Percentiles rank a stretch among this genome's conserved stretches.
Conservation (phyloP, 2,113 vertebrate genomes). For the Onychostruthus taczanowskii region DNA sequence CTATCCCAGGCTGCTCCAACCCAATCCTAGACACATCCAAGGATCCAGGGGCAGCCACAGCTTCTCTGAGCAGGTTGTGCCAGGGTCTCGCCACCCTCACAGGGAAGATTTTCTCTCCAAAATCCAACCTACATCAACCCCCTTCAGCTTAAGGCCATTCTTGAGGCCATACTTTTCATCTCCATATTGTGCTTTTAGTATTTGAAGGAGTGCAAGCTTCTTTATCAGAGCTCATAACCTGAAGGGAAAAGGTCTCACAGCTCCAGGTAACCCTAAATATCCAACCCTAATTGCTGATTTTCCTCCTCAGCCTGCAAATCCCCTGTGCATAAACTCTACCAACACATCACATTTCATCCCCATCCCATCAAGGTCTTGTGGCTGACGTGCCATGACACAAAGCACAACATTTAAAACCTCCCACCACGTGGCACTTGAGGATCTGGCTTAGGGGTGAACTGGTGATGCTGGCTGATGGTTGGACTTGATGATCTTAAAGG, state of each 20-base stretch:
- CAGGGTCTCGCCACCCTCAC: not conserved
- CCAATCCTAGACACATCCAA: not conserved
- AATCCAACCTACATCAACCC: not conserved
- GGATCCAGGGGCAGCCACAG: not conserved
- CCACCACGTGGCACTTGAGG: not conserved
- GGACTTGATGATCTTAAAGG: not conserved
- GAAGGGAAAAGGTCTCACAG: not conserved
- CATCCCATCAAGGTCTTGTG: not conserved
- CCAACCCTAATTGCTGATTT: not conserved
- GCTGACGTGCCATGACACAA: not conserved
- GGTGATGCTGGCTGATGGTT: fast-evolving
- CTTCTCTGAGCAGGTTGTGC: not conserved
- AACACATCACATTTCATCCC: not conserved
- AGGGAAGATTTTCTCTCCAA: not conserved
- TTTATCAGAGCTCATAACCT: not conserved
- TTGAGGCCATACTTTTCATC: not conserved
- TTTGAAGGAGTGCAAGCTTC: not conserved
- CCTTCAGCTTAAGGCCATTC: not conserved
- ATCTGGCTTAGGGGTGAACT: not conserved
- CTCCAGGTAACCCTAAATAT: not conserved
- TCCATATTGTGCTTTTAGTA: not conserved
- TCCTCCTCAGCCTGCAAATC: not conserved
- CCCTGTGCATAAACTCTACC: not conserved
- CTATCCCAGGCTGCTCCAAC: fast-evolving
- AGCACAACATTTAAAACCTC: not conserved